Conservation (phyloP, 2,797 vertebrate species). For the Danionella dracula region DNA sequence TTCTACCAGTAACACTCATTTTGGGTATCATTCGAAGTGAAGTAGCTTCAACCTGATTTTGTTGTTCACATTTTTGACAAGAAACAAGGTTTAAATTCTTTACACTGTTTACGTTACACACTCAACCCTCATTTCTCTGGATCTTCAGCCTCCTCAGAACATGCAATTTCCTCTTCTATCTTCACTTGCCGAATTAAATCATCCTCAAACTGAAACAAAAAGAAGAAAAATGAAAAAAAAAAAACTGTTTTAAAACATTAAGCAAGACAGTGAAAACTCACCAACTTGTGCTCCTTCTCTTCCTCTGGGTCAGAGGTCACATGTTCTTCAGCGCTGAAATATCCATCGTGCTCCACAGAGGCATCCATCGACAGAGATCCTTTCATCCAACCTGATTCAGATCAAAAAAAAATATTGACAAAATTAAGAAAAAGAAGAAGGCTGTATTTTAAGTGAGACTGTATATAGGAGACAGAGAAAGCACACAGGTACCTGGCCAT, state of each 20-base stretch:
- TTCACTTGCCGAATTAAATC: neutral
- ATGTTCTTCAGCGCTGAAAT: slow-evolving; percentile 85
- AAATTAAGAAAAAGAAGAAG: neutral
- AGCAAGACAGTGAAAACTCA: slow-evolving; percentile 47
- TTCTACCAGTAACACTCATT: neutral
- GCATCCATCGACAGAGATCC: slow-evolving; percentile 77
- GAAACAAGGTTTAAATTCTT: neutral
- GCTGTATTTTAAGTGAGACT: neutral
- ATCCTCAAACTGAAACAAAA: slow-evolving; percentile 8
- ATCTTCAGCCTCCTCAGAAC: slow-evolving; percentile 1
- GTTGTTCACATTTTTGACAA: neutral
- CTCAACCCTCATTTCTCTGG: slow-evolving; percentile 5
- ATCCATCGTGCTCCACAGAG: slow-evolving; percentile 81
- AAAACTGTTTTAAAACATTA: neutral
- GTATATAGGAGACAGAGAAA: neutral
- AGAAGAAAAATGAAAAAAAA: neutral
- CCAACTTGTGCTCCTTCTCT: slow-evolving; percentile 80
- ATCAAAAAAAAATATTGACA: neutral
- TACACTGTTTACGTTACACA: neutral
- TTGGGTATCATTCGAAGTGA: neutral
- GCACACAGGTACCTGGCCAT: neutral
- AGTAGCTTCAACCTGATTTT: neutral
- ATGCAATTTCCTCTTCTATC: slow-evolving; percentile 17
- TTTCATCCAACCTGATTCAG: slow-evolving; percentile 79
- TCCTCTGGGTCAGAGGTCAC: slow-evolving; percentile 85